Percentiles rank a stretch among this genome's conserved stretches.
These are phyloP conservation scores for Mycetomoellerius zeteki DNA, from an alignment of 1,140 invertebrate genomes.

Conservation along the genomic window DNA sequence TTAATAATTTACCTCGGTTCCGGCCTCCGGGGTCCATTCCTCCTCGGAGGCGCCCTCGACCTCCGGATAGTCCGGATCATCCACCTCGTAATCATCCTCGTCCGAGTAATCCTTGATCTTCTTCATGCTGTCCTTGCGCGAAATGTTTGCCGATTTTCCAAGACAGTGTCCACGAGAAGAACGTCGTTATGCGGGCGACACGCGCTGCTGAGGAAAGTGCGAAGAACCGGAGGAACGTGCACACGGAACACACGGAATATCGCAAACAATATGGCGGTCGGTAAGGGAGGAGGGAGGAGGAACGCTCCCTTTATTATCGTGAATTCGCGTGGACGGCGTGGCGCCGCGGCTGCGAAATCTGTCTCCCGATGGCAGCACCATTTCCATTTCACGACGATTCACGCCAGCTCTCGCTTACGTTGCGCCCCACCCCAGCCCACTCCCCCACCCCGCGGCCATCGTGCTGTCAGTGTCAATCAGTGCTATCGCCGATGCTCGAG, in stretches of 20 bases:
- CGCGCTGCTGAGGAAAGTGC: conserved; percentile 20
- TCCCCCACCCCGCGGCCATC: too few species aligned
- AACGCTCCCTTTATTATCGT: conserved; percentile 55
- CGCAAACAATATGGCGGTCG: conserved; percentile 82
- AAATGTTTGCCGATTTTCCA: conserved; percentile 81
- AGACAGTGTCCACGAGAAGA: conserved; percentile 32
- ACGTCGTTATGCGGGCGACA: conserved; percentile 52
- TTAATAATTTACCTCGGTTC: conserved; percentile 82
- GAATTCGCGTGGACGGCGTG: conserved; percentile 52
- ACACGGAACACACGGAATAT: conserved; percentile 62
- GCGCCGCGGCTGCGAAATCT: conserved; percentile 27
- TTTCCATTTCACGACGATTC: not conserved
- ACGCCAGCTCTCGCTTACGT: too few species aligned
- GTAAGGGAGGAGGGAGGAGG: conserved; percentile 59
- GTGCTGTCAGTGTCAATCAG: too few species aligned
- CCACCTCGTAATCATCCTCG: conserved; percentile 86
- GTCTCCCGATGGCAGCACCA: conserved; percentile 40
- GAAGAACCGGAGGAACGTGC: conserved; percentile 60
- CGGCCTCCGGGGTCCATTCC: conserved; percentile 84
- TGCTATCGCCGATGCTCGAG: too few species aligned
- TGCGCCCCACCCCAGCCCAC: too few species aligned
- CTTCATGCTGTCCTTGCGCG: conserved; percentile 84
- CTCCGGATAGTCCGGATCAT: conserved; percentile 84
- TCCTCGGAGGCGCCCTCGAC: conserved; percentile 85
- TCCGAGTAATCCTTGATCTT: conserved; percentile 86